Base-by-base conservation (phyloP, 1,140 invertebrate genomes). In the Nixonia krombeini region DNA sequence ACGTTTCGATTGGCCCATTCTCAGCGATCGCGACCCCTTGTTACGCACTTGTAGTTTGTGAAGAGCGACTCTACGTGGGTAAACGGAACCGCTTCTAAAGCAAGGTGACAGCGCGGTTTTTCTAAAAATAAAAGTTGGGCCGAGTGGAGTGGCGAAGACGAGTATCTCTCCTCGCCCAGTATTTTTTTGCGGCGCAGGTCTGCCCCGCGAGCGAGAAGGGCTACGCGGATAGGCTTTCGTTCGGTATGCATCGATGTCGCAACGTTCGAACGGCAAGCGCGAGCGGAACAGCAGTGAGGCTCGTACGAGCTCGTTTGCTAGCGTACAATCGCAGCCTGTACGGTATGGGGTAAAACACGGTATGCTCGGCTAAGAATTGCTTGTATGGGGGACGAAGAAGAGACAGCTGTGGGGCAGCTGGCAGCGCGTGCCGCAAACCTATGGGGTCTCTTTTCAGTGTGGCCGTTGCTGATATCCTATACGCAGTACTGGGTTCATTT, bases 331-430 rank as follows among this genome's bases (percentile, higher is more conserved):
- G n/a, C n/a, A n/a, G n/a, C n/a, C n/a, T 58, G 42, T 70, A 63
- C 47, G 41, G 58, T 62, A 61, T 72, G 75, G 78, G 78, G 76
- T 74, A n/a, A 78, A 78, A 78, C 70, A 68, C 69, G 75, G 70
- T 59, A 73, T 67, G 73, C 64, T 73, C 71, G 68, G 69, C 71
- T 73, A 77, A 80, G 74, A 78, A 80, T 72, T 50, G 69, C 59
- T 59, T 64, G 51, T 61, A 76, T 70, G 63, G 74, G 76, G 68
- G 68, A 75, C 77, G 68, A 73, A 73, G 59, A 59, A 71, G 73
- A 83, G 83, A 85, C 82, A 85, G 84, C 83, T 84, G 84, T 84
- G 78, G 74, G 83, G 78, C 83, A 84, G 84, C 83, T 85, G 84
- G 84, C 81, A 82, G 81, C 83, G 81, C 84, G 84, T 85, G 84